A percentile compares a stretch with the other conserved stretches of the same genome.
Conservation (phyloP, 2,888 invertebrate species). For the Choreutis nemorana region DNA sequence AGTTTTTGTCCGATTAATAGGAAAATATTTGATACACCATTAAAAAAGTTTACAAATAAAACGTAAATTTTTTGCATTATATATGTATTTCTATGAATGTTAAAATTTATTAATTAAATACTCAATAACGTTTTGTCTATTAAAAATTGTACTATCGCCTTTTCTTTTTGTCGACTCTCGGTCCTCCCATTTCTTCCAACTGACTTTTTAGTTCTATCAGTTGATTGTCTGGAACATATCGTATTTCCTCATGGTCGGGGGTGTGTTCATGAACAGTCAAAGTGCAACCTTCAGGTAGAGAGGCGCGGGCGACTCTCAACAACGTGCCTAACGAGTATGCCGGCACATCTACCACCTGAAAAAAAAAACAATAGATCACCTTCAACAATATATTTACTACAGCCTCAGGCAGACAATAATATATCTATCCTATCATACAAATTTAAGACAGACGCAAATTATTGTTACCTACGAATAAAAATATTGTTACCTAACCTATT, state of each 20-base stretch:
- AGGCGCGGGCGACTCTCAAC: slow-evolving; percentile 75
- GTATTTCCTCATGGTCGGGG: slow-evolving; percentile 71
- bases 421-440: too few relatives aligned
- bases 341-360: slow-evolving; percentile 68
- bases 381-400: not conserved
- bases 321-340: slow-evolving; percentile 73
- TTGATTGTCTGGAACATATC: slow-evolving; percentile 86
- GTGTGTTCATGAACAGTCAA: slow-evolving; percentile 74
- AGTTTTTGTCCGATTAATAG: too few relatives aligned
- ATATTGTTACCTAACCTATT: too few relatives aligned
- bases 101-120: not conserved
- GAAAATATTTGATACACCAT: too few relatives aligned
- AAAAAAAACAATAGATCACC: too few relatives aligned
- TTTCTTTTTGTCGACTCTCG: slow-evolving; percentile 49
- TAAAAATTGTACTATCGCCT: slow-evolving; percentile 20
- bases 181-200: slow-evolving; percentile 72
- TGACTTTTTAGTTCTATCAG: slow-evolving; percentile 77
- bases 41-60: too few relatives aligned
- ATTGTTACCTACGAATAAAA: not conserved
- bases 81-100: too few relatives aligned
- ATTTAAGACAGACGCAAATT: too few relatives aligned
- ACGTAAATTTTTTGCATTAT: too few relatives aligned
- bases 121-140: not conserved
- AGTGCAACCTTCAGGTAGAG: slow-evolving; percentile 81
- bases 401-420: too few relatives aligned